Evolutionary conservation across 1,140 invertebrate species (phyloP), one percentile per base, ranked within the genome.

Genomic region (Yoshiicerus persimilis): DNA sequence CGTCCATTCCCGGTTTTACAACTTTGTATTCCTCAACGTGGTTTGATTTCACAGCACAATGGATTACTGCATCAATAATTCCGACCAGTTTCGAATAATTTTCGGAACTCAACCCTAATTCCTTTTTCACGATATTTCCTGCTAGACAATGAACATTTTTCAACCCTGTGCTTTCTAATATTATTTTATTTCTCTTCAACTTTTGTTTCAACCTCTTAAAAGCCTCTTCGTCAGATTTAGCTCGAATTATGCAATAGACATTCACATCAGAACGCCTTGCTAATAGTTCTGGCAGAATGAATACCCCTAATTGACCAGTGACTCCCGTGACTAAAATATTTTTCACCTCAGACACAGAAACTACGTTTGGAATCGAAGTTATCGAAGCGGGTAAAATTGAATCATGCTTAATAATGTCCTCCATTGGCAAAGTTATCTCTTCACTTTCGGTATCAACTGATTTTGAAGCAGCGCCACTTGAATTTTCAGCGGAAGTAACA

Each of bases 1-100:
- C 4, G 5, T 25, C 32, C 41, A 36, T 34, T 0, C 38, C 25
- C 0, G 16, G n/a, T 25, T 85, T 64, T 25, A 9, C 8, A 0
- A 9, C 75, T 39, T 23, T 84, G 56, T 88, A 88, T 4, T 56
- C 75, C 20, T 64, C 87, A 36, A 88, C 70, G 16, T 84, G 47
- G 62, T 88, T 88, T 5, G 75, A 77, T 38, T 88, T 85, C 0
- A 88, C 87, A 27, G 87, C 87, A 34, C 39, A 41, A 25, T 88
- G 87, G 16, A 88, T 62, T 38, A 88, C 27, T 1, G 80, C 87
- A 27, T 88, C 87, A 23, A 88, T 47, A 10, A 27, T 38, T 10
- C 16, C 20, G 13, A 32, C 62, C 77, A 84, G 23, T 27, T 85
- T 16, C 0, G 23, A 32, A 30, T 85, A 85, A 20, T 64, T 30